Base-by-base conservation (phyloP, 2,113 vertebrate species). In the Anolis sagrei region DNA sequence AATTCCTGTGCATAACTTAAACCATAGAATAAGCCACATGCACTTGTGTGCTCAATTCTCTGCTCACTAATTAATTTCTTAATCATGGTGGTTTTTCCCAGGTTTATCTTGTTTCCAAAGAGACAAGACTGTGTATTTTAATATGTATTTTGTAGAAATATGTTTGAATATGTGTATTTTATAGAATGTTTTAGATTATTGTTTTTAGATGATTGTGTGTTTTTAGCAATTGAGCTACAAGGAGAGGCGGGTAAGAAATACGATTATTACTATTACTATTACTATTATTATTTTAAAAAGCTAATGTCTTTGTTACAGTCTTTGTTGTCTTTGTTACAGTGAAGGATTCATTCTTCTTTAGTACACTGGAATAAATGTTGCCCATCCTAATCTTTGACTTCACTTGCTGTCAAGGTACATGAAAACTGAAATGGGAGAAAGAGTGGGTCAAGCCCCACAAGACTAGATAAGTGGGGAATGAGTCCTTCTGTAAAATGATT, bases 321-420 rank as follows among this genome's bases (percentile, higher is more conserved):
- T n/a, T n/a, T n/a, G n/a, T n/a, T n/a, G n/a, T 34, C n/a, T 36
- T 61, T 34, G 51, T 73, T 10, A 34, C 49, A 54, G 25, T 36
- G 14, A 58, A 58, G 29, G 10, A 58, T 58, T 78, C 49, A 51
- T 54, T 77, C 48, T 18, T 76, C 74, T 76, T 44, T 44, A 49
- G 25, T 1, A 16, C 27, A 49, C 13, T 76, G 25, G 18, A 54
- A 77, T 76, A 32, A 54, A 77, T 19, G 6, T 4, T 79, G 25
- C 76, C 86, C 61, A 76, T 1, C 5, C 8, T 87, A 82, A 85
- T n/a, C 83, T 91, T 89, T 89, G 68, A 76, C 49, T n/a, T 76
- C 72, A 5, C 34, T 44, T 19, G 14, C 18, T 62, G 61, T 62
- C 61, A 44, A 32, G 70, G 51, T 54, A 54, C 5, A 14, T 54